These are phyloP conservation scores for Epiblema foenella DNA, from an alignment of 2,888 invertebrate genomes.

Conservation along the genomic window DNA sequence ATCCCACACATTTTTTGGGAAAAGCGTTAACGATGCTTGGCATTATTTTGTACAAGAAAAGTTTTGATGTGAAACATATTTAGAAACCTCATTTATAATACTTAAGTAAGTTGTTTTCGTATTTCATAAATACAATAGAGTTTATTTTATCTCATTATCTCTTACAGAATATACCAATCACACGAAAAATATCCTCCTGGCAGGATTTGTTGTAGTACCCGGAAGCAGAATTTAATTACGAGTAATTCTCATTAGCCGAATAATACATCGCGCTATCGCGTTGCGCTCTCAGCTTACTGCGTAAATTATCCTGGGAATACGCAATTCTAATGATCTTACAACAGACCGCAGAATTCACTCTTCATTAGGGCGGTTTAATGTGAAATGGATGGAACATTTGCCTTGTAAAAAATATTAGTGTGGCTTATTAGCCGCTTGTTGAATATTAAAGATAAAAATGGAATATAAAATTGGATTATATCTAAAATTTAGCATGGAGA, in stretches of 20 bases:
- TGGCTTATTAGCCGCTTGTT: not conserved
- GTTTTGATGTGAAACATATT: no score
- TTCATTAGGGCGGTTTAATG: constrained; percentile 11
- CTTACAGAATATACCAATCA: not conserved
- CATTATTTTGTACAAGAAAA: no score
- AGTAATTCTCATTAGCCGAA: constrained; percentile 38
- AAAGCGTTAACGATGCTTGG: no score
- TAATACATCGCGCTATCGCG: constrained; percentile 30
- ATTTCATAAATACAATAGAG: not conserved
- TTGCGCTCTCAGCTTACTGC: constrained; percentile 32
- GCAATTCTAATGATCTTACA: constrained; percentile 34
- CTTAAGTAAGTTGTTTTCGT: not conserved
- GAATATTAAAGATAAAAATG: no score
- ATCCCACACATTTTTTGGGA: no score
- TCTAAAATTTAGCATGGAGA: no score
- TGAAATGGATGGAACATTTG: constrained; percentile 2
- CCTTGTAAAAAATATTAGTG: constrained; percentile 4
- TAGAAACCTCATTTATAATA: no score
- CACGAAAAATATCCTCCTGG: not conserved
- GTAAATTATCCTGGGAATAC: constrained; percentile 30
- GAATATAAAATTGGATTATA: no score
- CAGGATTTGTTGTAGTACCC: constrained; percentile 13
- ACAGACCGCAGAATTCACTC: constrained; percentile 34
- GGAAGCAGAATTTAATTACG: constrained; percentile 29
- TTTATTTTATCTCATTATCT: not conserved